Evolutionary conservation across 2,797 vertebrate species (phyloP).

Genomic region (Benthosema pterotum): DNA sequence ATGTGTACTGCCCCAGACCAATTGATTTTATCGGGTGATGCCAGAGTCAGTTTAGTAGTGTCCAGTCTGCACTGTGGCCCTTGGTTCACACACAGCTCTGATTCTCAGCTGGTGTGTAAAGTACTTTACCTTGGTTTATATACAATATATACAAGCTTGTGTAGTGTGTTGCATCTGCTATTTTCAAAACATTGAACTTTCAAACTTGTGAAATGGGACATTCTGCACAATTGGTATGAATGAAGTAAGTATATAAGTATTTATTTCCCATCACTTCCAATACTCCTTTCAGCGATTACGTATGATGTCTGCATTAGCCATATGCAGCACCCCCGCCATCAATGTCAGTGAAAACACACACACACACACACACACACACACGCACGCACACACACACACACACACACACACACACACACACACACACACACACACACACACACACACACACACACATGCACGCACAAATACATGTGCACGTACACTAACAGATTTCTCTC

Average conservation of each 20-base stretch:
- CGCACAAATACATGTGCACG: constrained; percentile 1
- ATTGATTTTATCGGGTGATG: constrained; percentile 75
- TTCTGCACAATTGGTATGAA: too few species aligned
- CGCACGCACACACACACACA: constrained; percentile 15
- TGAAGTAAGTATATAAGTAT: too few species aligned
- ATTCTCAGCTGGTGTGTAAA: too few species aligned
- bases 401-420: constrained; percentile 38
- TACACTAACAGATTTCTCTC: constrained; percentile 5
- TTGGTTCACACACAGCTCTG: constrained; percentile 46
- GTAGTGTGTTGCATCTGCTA: too few species aligned
- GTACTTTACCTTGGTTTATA: too few species aligned
- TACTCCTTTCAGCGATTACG: too few species aligned
- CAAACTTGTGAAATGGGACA: too few species aligned
- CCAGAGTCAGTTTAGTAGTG: constrained; percentile 64
- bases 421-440: constrained; percentile 24
- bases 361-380: neutral
- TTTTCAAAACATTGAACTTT: too few species aligned
- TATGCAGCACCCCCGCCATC: constrained; percentile 46
- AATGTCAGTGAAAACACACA: constrained; percentile 43
- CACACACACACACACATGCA: neutral
- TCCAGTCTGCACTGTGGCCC: constrained; percentile 57
- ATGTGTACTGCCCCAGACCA: constrained; percentile 62
- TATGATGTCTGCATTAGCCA: too few species aligned
- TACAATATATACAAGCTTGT: too few species aligned
- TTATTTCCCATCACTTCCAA: too few species aligned